Base-by-base conservation (phyloP, 2,113 vertebrate genomes). In the Leptobrachium leishanense region DNA sequence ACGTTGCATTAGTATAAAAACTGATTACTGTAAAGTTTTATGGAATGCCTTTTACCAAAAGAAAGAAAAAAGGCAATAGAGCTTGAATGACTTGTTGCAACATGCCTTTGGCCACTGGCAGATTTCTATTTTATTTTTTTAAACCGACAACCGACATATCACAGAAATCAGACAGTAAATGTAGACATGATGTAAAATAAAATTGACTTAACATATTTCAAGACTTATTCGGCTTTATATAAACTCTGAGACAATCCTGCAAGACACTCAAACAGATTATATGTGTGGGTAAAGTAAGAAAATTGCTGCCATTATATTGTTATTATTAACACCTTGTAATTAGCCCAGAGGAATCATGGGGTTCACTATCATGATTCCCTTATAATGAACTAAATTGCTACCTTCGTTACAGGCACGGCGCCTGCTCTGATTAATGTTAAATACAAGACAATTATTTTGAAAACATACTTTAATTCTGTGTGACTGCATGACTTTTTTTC, bases 321-420 rank as follows among this genome's bases (percentile, higher is more conserved):
- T 96, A 95, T 95, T 96, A 97, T 97, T 97, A 98, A 98, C 96
- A 96, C 95, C 95, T 96, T 97, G 96, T 96, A 97, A 98, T 98
- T 98, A 96, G 95, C 94, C 89, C 90, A 90, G 89, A 94, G 94
- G 95, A 98, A 97, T 96, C 95, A 93, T 92, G 91, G 94, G 95
- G 94, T 97, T 97, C 95, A 96, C 89, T 94, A 95, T 92, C 91
- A 92, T 95, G 95, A 97, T 97, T 98, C 95, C 94, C 94, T 91
- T 87, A 93, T 97, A 98, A 98, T 98, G 94, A 97, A 88, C 95
- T 95, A 98, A 96, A 98, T 98, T 97, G 94, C 95, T 96, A 95
- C 95, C 94, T 95, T 97, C 89, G 93, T 92, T 92, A 96, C 92
- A 94, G 96, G 94, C 88, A 94, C 95, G 97, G 96, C 96, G 95